Conservation (phyloP, 2,113 vertebrate genomes). For the Colossoma macropomum region DNA sequence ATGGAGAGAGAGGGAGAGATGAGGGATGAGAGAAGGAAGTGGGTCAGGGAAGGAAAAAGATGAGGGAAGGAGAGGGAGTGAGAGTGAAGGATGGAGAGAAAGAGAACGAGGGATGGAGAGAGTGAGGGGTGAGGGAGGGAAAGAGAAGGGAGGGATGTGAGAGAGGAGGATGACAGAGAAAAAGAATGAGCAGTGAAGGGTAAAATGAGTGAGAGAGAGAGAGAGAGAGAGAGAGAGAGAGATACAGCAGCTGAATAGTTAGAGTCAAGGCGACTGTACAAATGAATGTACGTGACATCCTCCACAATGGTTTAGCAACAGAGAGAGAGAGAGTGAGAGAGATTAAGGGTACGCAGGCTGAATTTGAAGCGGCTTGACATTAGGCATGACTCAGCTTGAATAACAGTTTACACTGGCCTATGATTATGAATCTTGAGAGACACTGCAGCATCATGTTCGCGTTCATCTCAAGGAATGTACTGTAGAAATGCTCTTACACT, state of each 20-base stretch:
- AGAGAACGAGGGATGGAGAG: too few species aligned
- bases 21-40: too few species aligned
- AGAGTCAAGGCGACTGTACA: slow-evolving; percentile 16
- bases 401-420: not conserved
- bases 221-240: not conserved
- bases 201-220: not conserved
- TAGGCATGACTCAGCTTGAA: not conserved
- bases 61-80: too few species aligned
- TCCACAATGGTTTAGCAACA: not conserved
- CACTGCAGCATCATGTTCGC: not conserved
- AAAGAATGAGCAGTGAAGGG: too few species aligned
- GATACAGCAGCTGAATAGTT: not conserved
- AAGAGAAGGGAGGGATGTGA: too few species aligned
- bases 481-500: not conserved
- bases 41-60: too few species aligned
- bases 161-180: too few species aligned
- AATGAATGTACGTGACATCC: slow-evolving; percentile 15
- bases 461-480: not conserved
- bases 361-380: slow-evolving; percentile 27
- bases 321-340: not conserved
- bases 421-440: not conserved
- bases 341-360: slow-evolving; percentile 16
- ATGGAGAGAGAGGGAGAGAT: too few species aligned
- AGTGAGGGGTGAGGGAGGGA: too few species aligned
- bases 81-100: too few species aligned